phyloP scores from a whole-genome alignment of 2,888 invertebrate species.

The Drosophila eohydei region DNA sequence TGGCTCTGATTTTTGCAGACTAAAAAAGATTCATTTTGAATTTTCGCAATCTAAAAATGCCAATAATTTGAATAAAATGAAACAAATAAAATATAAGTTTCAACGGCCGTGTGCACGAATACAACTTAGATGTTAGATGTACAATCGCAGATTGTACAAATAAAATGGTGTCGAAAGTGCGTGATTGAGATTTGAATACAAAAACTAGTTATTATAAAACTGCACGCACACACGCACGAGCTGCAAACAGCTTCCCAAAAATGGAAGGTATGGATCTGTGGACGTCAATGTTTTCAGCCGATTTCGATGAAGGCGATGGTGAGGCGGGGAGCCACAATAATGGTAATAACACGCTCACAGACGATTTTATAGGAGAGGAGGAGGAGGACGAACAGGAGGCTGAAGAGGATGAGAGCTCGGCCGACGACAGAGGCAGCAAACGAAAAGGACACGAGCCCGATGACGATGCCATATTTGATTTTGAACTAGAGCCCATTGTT shows the following conservation, averaged over 20 bases:
- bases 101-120: constrained; percentile 20
- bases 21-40: constrained; percentile 42
- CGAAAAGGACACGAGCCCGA: constrained; percentile 59
- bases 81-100: constrained; percentile 9
- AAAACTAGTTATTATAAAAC: constrained; percentile 71
- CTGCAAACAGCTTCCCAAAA: constrained; percentile 41
- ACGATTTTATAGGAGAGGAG: constrained; percentile 51
- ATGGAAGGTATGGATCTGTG: constrained; percentile 81
- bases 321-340: constrained; percentile 25
- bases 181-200: constrained; percentile 54
- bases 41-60: constrained; percentile 38
- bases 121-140: constrained; percentile 6
- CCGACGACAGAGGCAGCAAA: constrained; percentile 2
- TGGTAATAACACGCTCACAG: constrained; percentile 27
- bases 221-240: constrained; percentile 41
- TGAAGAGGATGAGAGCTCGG: constrained; percentile 36
- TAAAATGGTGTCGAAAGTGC: constrained; percentile 27
- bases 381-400: constrained; percentile 47
- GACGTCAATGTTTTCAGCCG: constrained; percentile 81
- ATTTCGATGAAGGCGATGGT: constrained; percentile 66
- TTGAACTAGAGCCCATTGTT: constrained; percentile 67
- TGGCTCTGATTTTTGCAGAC: constrained; percentile 75
- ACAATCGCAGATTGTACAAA: not conserved
- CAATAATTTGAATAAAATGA: constrained; percentile 24
- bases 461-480: constrained; percentile 80